A percentile compares a stretch with the other conserved stretches of the same genome.
These are phyloP conservation scores for Aphodius granarius DNA, from an alignment of 2,888 invertebrate species.

Conservation along the genomic window DNA sequence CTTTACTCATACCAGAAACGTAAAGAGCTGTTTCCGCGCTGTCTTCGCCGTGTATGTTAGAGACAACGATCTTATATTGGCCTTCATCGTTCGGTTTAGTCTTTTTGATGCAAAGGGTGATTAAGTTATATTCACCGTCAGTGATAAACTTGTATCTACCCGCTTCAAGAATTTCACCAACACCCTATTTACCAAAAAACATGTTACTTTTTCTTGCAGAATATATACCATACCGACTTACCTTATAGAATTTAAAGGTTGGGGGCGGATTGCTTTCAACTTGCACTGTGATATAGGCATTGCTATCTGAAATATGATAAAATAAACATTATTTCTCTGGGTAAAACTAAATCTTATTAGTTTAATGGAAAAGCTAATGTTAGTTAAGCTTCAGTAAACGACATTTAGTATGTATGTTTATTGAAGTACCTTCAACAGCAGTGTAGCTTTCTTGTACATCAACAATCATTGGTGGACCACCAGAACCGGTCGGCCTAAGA, in stretches of 20 bases:
- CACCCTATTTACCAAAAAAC: slow-evolving; percentile 58
- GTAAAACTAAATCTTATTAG: background rate
- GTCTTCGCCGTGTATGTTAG: slow-evolving; percentile 94
- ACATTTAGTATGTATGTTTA: background rate
- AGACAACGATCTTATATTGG: slow-evolving; percentile 89
- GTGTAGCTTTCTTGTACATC: slow-evolving; percentile 95
- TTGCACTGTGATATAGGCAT: slow-evolving; percentile 89
- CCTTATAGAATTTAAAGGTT: slow-evolving; percentile 92
- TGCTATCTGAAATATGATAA: slow-evolving; percentile 68
- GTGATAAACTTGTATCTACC: slow-evolving; percentile 95
- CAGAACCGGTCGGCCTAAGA: slow-evolving; percentile 74
- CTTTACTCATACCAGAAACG: slow-evolving; percentile 75
- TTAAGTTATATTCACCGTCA: slow-evolving; percentile 89
- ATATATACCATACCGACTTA: slow-evolving; percentile 35
- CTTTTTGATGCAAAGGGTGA: slow-evolving; percentile 94
- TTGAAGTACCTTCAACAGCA: slow-evolving; percentile 96
- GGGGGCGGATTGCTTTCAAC: slow-evolving; percentile 95
- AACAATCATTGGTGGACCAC: slow-evolving; percentile 86
- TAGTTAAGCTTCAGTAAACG: background rate
- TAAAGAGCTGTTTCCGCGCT: slow-evolving; percentile 94
- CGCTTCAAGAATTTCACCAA: slow-evolving; percentile 90
- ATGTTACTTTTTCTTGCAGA: background rate
- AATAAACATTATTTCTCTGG: background rate
- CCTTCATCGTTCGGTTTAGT: slow-evolving; percentile 97
- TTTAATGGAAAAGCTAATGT: too few species aligned